Evolutionary conservation across 53 echinoderm and acorn worm species (phyloP).

Genomic region (Antedon mediterranea): DNA sequence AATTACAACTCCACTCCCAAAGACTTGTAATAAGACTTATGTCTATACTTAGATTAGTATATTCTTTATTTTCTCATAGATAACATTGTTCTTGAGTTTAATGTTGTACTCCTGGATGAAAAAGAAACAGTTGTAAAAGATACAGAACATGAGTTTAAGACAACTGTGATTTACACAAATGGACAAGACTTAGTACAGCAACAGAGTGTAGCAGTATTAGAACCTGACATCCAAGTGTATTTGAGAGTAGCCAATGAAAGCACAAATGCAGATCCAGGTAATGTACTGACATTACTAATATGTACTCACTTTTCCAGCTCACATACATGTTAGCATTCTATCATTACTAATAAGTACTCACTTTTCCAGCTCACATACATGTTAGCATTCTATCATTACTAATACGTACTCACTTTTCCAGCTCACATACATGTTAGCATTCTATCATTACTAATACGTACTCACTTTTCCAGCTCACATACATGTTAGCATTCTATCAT

Average conservation of each 20-base stretch:
- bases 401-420: no score
- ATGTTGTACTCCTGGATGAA: slow-evolving; percentile 39
- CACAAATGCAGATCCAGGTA: slow-evolving; percentile 36
- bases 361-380: no score
- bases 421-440: not conserved
- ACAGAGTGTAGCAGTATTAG: slow-evolving; percentile 20
- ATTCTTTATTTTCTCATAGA: slow-evolving; percentile 20
- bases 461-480: no score
- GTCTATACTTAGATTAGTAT: no score
- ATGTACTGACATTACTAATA: not conserved
- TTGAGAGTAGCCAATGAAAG: slow-evolving; percentile 27
- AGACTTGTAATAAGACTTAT: no score
- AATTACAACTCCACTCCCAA: no score
- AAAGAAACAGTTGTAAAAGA: slow-evolving; percentile 24
- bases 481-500: not conserved
- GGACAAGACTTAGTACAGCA: slow-evolving; percentile 37
- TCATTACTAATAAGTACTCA: no score
- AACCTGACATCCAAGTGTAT: slow-evolving; percentile 36
- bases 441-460: no score
- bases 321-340: not conserved
- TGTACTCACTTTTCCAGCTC: no score
- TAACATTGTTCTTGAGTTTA: slow-evolving; percentile 43
- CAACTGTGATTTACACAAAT: slow-evolving; percentile 34
- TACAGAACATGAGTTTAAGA: slow-evolving; percentile 18
- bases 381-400: not conserved